phyloP scores from a whole-genome alignment of 2,797 vertebrate genomes.

The Trichosurus vulpecula region DNA sequence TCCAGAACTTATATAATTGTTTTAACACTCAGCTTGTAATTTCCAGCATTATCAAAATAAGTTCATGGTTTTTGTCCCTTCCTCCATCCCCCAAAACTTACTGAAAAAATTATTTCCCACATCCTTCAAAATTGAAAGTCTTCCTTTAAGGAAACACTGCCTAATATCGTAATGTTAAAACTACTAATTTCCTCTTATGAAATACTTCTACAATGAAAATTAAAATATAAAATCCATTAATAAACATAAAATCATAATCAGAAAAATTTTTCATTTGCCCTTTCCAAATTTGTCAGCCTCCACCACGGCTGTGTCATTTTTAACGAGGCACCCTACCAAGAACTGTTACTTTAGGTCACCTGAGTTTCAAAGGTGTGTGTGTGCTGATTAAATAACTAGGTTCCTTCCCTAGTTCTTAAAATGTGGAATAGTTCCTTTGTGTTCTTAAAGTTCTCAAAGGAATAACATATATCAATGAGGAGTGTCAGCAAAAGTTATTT shows the following conservation, averaged over 20 bases:
- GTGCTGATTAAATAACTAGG: constrained; percentile 14
- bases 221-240: not conserved
- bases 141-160: constrained; percentile 10
- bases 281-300: not conserved
- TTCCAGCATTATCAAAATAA: not conserved
- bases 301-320: not conserved
- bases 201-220: constrained; percentile 5
- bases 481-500: constrained; percentile 10
- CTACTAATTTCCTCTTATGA: not conserved
- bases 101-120: constrained; percentile 19
- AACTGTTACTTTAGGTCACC: constrained; percentile 14
- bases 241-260: constrained; percentile 8
- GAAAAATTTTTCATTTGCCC: not conserved
- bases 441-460: constrained; percentile 33
- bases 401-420: constrained; percentile 21
- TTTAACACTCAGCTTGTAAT: not conserved
- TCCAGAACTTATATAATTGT: not conserved
- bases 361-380: constrained; percentile 21
- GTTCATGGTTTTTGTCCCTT: not conserved
- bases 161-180: constrained; percentile 19
- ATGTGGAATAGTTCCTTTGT: constrained; percentile 10
- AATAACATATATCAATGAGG: constrained; percentile 26
- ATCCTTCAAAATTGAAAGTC: constrained; percentile 15
- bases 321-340: constrained; percentile 9
- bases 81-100: not conserved